phyloP scores from a whole-genome alignment of 2,797 vertebrate species.

The Gastrophryne carolinensis region DNA sequence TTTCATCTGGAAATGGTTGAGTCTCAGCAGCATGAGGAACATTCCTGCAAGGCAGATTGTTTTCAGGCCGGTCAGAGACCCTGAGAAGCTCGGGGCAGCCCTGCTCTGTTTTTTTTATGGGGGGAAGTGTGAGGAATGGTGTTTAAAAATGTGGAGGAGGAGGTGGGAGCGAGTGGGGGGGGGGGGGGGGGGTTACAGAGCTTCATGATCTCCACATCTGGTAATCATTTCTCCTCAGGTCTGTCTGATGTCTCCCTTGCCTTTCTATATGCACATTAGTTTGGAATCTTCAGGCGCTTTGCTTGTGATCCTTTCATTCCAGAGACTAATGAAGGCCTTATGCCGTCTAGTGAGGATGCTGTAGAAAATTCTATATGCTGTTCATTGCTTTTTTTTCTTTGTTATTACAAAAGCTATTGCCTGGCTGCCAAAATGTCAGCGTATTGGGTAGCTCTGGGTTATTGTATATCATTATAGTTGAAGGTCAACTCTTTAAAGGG shows the following conservation, averaged over 20 bases:
- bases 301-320: conserved; percentile 29
- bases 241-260: conserved; percentile 33
- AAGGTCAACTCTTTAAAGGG: no score
- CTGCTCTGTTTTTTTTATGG: not conserved
- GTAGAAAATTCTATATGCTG: not conserved
- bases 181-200: not conserved
- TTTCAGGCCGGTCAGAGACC: conserved; percentile 15
- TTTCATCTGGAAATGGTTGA: conserved; percentile 61
- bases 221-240: conserved; percentile 42
- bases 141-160: not conserved
- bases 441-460: no score
- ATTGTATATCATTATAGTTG: no score
- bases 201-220: conserved; percentile 42
- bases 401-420: no score
- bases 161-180: not conserved
- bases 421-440: no score
- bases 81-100: conserved; percentile 3
- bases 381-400: no score
- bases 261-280: conserved; percentile 35
- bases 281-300: conserved; percentile 26
- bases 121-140: not conserved
- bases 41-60: conserved; percentile 43
- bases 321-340: conserved; percentile 37
- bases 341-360: not conserved
- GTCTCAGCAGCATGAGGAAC: conserved; percentile 33